Conservation (phyloP, 2,113 vertebrate species). For the Euleptes europaea region DNA sequence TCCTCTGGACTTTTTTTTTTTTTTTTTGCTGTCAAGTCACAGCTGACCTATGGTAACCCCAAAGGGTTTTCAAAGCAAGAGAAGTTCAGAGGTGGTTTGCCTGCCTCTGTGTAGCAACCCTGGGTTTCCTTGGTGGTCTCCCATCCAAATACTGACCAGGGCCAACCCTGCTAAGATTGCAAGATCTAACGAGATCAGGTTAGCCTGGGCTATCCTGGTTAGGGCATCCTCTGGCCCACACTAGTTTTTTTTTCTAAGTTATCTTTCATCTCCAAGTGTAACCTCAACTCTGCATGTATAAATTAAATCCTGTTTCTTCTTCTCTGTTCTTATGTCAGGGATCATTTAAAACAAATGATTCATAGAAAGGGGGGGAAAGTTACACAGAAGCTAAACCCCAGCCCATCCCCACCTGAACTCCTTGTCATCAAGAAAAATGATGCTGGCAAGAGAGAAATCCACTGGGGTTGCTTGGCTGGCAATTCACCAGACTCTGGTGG, state of each 20-base stretch:
- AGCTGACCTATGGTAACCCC: too few relatives aligned
- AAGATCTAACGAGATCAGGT: too few relatives aligned
- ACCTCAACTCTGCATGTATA: neutral
- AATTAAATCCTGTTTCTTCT: neutral
- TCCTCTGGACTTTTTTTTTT: neutral
- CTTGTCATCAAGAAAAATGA: slow-evolving; percentile 81
- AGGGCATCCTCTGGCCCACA: too few relatives aligned
- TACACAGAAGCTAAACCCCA: slow-evolving; percentile 46
- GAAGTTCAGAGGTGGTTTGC: too few relatives aligned
- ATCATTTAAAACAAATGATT: slow-evolving; percentile 35
- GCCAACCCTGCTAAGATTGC: too few relatives aligned
- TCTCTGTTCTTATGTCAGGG: neutral
- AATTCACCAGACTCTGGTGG: slow-evolving; percentile 66
- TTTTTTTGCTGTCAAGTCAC: too few relatives aligned
- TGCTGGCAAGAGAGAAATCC: slow-evolving; percentile 72
- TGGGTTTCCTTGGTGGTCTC: too few relatives aligned
- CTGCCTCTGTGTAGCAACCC: too few relatives aligned
- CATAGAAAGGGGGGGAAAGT: neutral
- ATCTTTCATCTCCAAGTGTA: neutral
- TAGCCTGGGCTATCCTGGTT: too few relatives aligned
- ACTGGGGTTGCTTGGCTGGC: slow-evolving; percentile 62
- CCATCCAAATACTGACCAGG: too few relatives aligned
- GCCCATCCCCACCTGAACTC: slow-evolving; percentile 41
- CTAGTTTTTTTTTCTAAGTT: neutral
- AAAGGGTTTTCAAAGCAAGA: too few relatives aligned